These are phyloP conservation scores for Saimiri boliviensis DNA, from an alignment of 2,113 vertebrate genomes.

Conservation along the genomic window DNA sequence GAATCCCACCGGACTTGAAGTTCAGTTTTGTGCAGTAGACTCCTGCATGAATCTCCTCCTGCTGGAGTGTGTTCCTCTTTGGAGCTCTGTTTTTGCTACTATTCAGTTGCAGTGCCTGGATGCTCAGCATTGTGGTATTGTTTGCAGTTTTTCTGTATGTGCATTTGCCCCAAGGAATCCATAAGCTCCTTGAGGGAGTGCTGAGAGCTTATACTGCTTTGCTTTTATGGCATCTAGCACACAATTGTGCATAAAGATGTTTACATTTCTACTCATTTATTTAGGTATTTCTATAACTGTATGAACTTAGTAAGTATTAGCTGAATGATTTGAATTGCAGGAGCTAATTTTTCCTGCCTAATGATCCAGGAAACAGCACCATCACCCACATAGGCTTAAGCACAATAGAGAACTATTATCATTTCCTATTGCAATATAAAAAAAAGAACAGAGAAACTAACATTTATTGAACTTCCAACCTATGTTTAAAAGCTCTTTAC, in stretches of 20 bases:
- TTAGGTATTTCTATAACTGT: conserved; percentile 31
- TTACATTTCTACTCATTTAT: conserved; percentile 25
- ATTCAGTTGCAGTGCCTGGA: not conserved
- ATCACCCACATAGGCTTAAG: conserved; percentile 38
- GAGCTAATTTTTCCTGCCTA: conserved; percentile 53
- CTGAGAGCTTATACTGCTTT: not conserved
- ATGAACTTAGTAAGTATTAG: conserved; percentile 2
- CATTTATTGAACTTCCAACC: conserved; percentile 55
- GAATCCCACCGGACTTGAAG: not conserved
- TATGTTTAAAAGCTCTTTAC: conserved; percentile 53
- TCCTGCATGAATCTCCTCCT: not conserved
- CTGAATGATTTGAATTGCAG: conserved; percentile 17
- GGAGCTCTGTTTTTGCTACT: not conserved
- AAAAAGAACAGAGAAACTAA: conserved; percentile 52
- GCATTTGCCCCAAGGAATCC: not conserved
- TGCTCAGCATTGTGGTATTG: rapidly evolving
- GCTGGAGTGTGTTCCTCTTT: not conserved
- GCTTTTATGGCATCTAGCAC: not conserved
- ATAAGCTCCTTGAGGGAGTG: not conserved
- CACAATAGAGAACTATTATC: conserved; percentile 43
- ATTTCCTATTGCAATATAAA: not conserved
- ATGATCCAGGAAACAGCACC: not conserved
- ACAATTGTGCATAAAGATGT: not conserved
- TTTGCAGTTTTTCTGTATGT: not conserved
- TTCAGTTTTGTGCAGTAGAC: not conserved